These are phyloP conservation scores for Mercenaria mercenaria DNA, from an alignment of 1,140 invertebrate species.

Conservation along the genomic window DNA sequence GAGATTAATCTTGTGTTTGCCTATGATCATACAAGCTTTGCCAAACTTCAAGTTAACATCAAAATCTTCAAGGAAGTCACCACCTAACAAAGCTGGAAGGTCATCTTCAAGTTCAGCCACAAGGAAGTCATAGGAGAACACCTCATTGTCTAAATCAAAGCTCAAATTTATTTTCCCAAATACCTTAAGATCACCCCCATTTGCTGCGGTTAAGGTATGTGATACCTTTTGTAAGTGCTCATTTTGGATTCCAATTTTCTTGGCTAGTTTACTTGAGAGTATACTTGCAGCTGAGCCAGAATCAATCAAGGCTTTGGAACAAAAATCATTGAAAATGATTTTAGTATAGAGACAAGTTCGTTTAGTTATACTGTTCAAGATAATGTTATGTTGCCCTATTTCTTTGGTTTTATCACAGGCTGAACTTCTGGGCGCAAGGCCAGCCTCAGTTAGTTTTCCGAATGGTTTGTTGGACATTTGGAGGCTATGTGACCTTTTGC, in stretches of 20 bases:
- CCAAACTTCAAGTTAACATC: slow-evolving; percentile 47
- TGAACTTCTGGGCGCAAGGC: slow-evolving; percentile 38
- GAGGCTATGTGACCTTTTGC: slow-evolving; percentile 10
- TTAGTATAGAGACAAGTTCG: background rate
- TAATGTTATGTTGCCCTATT: background rate
- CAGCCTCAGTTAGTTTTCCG: slow-evolving; percentile 45
- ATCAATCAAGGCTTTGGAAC: slow-evolving; percentile 38
- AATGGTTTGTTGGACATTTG: background rate
- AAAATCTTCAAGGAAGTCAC: slow-evolving; percentile 16
- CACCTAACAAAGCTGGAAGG: background rate
- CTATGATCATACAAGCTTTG: slow-evolving; percentile 28
- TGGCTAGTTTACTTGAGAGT: background rate
- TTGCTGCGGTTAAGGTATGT: slow-evolving; percentile 5
- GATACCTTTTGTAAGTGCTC: background rate
- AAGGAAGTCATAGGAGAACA: slow-evolving; percentile 30
- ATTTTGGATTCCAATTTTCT: slow-evolving; percentile 18
- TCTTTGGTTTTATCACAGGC: background rate
- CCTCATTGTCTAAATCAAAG: slow-evolving; percentile 27
- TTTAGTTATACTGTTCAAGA: background rate
- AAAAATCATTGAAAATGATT: background rate
- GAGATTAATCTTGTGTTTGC: slow-evolving; percentile 45
- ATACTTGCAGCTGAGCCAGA: slow-evolving; percentile 29
- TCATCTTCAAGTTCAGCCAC: slow-evolving; percentile 7
- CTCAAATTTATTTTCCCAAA: background rate
- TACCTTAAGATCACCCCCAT: slow-evolving; percentile 20